Conservation (phyloP, 2,888 invertebrate species). For the Amphimallon solstitiale region DNA sequence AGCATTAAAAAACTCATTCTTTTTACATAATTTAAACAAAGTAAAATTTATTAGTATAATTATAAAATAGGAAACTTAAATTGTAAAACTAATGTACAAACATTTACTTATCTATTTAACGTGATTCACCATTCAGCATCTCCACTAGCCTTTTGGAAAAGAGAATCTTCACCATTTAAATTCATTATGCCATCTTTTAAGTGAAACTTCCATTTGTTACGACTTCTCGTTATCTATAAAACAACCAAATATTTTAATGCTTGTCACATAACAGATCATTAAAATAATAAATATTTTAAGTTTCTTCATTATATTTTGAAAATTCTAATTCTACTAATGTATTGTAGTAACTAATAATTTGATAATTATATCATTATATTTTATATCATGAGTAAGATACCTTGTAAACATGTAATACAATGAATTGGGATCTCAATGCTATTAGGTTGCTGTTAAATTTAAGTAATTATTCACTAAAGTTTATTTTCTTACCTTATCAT, state of each 20-base stretch:
- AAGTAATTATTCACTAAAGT: constrained; percentile 10
- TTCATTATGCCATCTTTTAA: constrained; percentile 99
- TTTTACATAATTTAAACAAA: too few relatives aligned
- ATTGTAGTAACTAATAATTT: too few relatives aligned
- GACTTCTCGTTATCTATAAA: constrained; percentile 90
- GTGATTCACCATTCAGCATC: constrained; percentile 95
- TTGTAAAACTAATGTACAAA: constrained; percentile 29
- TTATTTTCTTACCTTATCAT: constrained; percentile 86
- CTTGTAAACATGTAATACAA: too few relatives aligned
- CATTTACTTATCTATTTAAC: neutral
- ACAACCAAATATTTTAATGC: too few relatives aligned
- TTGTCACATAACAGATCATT: too few relatives aligned
- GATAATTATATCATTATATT: too few relatives aligned
- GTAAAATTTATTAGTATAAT: neutral
- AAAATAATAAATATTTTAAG: constrained; percentile 22
- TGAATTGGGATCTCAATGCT: too few relatives aligned
- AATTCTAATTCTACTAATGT: too few relatives aligned
- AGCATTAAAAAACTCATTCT: too few relatives aligned
- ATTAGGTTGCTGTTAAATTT: too few relatives aligned
- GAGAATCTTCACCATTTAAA: constrained; percentile 96
- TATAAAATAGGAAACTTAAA: neutral
- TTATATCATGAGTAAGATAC: too few relatives aligned
- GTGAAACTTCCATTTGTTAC: constrained; percentile 99
- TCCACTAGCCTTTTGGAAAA: constrained; percentile 98
- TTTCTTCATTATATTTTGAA: too few relatives aligned